Evolutionary conservation across 2,888 invertebrate species (phyloP).

Genomic region (Hemicrepidius hirtus): DNA sequence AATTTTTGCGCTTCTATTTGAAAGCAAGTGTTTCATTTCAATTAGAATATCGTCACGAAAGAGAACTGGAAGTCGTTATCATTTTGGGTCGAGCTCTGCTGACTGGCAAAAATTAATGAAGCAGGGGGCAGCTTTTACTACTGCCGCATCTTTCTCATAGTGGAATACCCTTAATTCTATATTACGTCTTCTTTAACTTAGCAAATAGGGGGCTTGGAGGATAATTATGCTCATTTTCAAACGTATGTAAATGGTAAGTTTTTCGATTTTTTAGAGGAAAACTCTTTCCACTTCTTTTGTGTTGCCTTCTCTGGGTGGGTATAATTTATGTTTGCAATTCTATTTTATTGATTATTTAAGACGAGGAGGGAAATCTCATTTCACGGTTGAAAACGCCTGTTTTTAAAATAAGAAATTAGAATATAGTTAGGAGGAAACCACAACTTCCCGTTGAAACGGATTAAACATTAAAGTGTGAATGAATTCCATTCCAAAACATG

Average conservation of each 20-base stretch:
- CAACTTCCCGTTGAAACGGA: neutral
- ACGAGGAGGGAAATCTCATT: neutral
- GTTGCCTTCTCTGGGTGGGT: too few species aligned
- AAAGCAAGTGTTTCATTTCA: slow-evolving; percentile 44
- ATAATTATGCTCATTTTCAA: too few species aligned
- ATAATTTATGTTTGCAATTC: neutral
- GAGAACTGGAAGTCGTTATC: slow-evolving; percentile 43
- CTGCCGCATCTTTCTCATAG: slow-evolving; percentile 1
- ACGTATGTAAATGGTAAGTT: too few species aligned
- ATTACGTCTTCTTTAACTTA: neutral
- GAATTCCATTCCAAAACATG: neutral
- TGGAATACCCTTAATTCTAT: slow-evolving; percentile 9
- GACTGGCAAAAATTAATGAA: slow-evolving; percentile 50
- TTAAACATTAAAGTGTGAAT: neutral
- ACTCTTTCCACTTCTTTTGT: too few species aligned
- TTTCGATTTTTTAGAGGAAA: too few species aligned
- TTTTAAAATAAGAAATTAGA: slow-evolving; percentile 17
- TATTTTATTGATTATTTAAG: neutral
- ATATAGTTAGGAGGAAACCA: slow-evolving; percentile 8
- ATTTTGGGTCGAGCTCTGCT: slow-evolving; percentile 37
- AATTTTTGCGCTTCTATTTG: slow-evolving; percentile 25
- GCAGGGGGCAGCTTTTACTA: slow-evolving; percentile 28
- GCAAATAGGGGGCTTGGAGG: too few species aligned
- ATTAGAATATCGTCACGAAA: slow-evolving; percentile 41
- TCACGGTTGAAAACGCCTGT: neutral